Conservation (phyloP, 2,113 vertebrate species). For the Xerus inauris region DNA sequence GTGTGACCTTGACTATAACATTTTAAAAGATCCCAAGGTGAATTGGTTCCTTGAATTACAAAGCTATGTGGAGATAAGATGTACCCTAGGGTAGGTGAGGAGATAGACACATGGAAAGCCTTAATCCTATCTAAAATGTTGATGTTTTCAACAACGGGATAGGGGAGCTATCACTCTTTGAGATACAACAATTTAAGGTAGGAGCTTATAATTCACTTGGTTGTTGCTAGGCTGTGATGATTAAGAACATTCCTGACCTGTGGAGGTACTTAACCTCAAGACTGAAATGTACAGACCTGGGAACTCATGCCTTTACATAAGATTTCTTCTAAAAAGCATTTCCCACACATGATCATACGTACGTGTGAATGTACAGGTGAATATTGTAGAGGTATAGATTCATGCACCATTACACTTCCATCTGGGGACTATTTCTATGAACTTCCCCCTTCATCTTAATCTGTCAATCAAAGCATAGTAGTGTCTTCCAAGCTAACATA, state of each 20-base stretch:
- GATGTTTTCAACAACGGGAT: background rate
- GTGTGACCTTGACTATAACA: background rate
- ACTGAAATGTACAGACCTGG: background rate
- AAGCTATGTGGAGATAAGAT: background rate
- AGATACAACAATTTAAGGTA: background rate
- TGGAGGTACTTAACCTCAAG: background rate
- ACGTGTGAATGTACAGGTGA: too few species aligned
- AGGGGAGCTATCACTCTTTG: background rate
- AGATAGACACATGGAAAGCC: background rate
- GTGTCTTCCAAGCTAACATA: background rate
- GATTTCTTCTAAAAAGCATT: background rate
- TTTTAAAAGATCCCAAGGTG: background rate
- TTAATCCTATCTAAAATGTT: background rate
- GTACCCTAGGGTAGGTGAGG: background rate
- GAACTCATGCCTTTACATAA: background rate
- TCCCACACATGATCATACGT: background rate
- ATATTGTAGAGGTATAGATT: background rate
- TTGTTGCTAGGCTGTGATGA: background rate
- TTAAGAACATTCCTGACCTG: background rate
- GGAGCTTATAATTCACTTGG: background rate
- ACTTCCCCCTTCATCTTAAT: fast-evolving
- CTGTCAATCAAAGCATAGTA: background rate
- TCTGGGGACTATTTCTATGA: background rate
- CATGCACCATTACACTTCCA: background rate
- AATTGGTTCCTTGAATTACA: background rate